phyloP scores from a whole-genome alignment of 2,113 vertebrate species.

The Sceloporus undulatus region DNA sequence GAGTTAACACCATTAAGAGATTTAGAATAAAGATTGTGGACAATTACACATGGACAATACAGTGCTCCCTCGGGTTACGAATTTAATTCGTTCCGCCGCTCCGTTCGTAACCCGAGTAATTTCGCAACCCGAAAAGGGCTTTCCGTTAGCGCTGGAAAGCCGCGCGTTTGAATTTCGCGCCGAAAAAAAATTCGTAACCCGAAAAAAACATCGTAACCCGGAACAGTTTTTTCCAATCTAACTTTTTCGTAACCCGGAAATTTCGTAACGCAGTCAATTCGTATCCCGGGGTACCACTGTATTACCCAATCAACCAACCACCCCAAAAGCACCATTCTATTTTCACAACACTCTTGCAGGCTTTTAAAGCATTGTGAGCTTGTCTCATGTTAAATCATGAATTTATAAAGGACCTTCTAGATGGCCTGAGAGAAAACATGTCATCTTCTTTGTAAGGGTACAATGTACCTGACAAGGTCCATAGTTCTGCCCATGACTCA shows the following conservation, averaged over 20 bases:
- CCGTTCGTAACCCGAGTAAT: no score
- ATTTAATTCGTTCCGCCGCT: no score
- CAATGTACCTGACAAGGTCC: not conserved
- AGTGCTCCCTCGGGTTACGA: no score
- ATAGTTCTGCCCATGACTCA: not conserved
- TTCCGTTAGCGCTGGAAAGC: no score
- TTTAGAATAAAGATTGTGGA: not conserved
- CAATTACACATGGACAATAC: not conserved
- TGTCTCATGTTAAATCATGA: not conserved
- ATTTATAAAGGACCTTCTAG: not conserved
- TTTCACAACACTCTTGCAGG: not conserved
- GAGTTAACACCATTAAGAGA: not conserved
- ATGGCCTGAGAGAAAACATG: not conserved
- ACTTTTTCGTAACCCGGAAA: no score
- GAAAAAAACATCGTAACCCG: no score
- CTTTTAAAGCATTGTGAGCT: not conserved
- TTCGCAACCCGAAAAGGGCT: no score
- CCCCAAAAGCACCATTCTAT: not conserved
- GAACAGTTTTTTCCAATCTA: no score
- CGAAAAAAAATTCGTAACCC: no score
- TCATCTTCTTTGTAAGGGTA: not conserved
- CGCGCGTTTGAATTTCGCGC: no score
- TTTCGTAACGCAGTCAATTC: no score
- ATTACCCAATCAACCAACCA: not conserved
- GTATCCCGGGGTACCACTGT: no score